These are phyloP conservation scores for Perognathus longimembris DNA, from an alignment of 2,113 vertebrate genomes.

Conservation along the genomic window DNA sequence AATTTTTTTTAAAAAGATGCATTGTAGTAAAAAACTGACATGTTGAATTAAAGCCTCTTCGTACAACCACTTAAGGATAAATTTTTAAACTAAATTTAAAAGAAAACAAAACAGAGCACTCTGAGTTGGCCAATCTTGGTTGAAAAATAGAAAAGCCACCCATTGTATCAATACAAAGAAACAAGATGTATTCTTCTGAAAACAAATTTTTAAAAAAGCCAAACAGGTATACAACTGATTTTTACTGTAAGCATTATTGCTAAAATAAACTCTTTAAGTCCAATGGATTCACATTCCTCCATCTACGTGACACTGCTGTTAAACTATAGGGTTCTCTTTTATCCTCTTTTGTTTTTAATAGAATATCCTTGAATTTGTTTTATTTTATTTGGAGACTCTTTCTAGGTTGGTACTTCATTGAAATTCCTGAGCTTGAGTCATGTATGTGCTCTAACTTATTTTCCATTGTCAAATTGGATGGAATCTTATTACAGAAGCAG, in stretches of 20 bases:
- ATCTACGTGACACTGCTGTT: not conserved
- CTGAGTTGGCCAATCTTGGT: not conserved
- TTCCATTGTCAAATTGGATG: slow-evolving; percentile 35
- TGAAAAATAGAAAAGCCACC: not conserved
- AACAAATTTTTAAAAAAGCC: not conserved
- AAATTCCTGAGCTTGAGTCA: slow-evolving; percentile 42
- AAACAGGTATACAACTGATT: rapidly evolving
- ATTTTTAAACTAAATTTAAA: too few species aligned
- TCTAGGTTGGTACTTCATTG: slow-evolving; percentile 21
- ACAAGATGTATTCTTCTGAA: not conserved
- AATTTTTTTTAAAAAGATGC: too few species aligned
- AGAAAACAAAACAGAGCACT: not conserved
- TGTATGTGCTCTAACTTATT: slow-evolving; percentile 34
- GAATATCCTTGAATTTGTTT: not conserved
- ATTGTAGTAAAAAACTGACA: too few species aligned
- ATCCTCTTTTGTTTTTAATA: not conserved
- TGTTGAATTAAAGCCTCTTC: too few species aligned
- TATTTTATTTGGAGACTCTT: slow-evolving; percentile 44
- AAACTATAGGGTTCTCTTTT: not conserved
- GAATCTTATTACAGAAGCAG: slow-evolving; percentile 43
- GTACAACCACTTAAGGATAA: too few species aligned
- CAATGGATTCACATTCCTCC: rapidly evolving
- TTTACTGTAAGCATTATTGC: not conserved
- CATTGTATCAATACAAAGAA: not conserved
- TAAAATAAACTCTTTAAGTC: not conserved